phyloP scores from a whole-genome alignment of 2,797 vertebrate species.

The Phrynocephalus vlangalii region DNA sequence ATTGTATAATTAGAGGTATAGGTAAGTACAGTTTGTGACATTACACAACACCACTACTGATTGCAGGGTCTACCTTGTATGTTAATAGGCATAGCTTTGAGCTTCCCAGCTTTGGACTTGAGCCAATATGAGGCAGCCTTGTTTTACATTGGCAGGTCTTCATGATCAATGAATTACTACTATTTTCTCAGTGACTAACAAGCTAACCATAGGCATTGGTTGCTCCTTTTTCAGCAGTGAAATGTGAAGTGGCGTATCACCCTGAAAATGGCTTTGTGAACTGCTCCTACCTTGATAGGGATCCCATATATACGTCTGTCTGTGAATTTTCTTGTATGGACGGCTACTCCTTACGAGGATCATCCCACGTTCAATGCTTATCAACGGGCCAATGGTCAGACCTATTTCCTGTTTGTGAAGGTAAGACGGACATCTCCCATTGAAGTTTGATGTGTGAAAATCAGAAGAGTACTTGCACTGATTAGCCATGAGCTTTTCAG shows the following conservation, averaged over 20 bases:
- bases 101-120: too few species aligned
- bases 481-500: too few species aligned
- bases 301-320: constrained; percentile 45
- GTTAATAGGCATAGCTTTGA: too few species aligned
- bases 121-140: too few species aligned
- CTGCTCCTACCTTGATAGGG: constrained; percentile 25
- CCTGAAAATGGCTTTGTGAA: constrained; percentile 50
- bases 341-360: constrained; percentile 77
- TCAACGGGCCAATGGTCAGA: constrained; percentile 78
- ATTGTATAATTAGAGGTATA: too few species aligned
- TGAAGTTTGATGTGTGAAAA: constrained; percentile 7
- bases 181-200: not conserved
- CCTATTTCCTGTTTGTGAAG: constrained; percentile 80
- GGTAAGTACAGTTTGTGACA: too few species aligned
- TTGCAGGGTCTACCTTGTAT: too few species aligned
- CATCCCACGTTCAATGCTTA: constrained; percentile 72
- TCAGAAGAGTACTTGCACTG: too few species aligned
- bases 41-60: too few species aligned
- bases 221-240: constrained; percentile 64
- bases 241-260: constrained; percentile 46
- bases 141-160: too few species aligned
- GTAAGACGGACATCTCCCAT: constrained; percentile 62
- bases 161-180: too few species aligned
- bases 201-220: not conserved
- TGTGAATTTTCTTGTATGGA: constrained; percentile 83